Base-by-base conservation (phyloP, 2,888 invertebrate species). In the Cheilosia pagana region DNA sequence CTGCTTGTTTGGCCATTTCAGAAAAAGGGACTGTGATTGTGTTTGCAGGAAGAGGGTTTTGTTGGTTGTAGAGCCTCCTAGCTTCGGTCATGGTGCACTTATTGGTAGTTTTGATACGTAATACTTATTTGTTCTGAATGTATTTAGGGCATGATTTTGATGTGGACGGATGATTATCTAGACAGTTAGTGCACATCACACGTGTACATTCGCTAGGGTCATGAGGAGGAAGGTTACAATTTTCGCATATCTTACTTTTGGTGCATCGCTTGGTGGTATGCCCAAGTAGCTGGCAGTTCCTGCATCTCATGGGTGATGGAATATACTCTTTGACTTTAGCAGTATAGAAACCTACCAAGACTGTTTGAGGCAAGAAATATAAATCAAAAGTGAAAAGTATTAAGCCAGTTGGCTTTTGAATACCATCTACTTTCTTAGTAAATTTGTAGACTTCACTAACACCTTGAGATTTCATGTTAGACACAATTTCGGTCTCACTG, bases 371-470 rank as follows among this genome's bases (percentile, higher is more conserved):
- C 12, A 50, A 23, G 21, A 10, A 23, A 50, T 50, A 50, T 23
- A 50, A 10, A 4, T 50, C 48, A 12, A 50, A 50, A 8, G 48
- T 50, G 23, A 50, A 12, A 12, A 50, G 48, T 8, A 50, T 50
- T 21, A 50, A 23, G 2, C 23, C 48, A 1, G 48, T 50, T 12
- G 21, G 48, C 21, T 50, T 23, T 7, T 23, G 21, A 23, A 23
- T 50, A 23, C 23, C 48, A 12, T 50, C 48, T 50, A 23, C 23
- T 50, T 4, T 50, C 23, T 50, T 50, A 23, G 23, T 21, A 12
- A 50, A 21, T 50, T 50, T 50, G n/a, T 50, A 23, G 10, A 50
- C 48, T n/a, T n/a, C n/a, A n/a, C n/a, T n/a, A n/a, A n/a, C n/a
- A n/a, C n/a, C n/a, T n/a, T n/a, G n/a, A n/a, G n/a, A n/a, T n/a